phyloP scores from a whole-genome alignment of 2,797 vertebrate species.

The Artibeus jamaicensis region DNA sequence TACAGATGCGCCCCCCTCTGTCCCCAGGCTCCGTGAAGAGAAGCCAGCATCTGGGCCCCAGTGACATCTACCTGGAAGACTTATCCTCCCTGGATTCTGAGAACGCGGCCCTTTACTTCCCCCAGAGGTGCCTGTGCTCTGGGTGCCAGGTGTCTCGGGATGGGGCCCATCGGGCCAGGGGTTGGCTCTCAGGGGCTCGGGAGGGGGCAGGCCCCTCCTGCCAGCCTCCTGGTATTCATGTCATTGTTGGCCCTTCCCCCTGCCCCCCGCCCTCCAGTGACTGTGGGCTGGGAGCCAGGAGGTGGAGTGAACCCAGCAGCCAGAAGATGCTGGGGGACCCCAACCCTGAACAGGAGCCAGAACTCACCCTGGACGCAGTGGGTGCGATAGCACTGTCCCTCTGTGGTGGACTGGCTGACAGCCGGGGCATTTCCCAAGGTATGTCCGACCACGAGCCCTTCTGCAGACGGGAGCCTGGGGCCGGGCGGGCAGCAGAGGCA shows the following conservation, averaged over 20 bases:
- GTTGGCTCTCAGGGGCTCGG: background rate
- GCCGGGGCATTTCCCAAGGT: constrained; percentile 89
- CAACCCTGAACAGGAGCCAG: constrained; percentile 80
- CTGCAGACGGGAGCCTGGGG: background rate
- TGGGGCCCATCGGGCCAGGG: background rate
- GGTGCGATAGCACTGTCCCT: constrained; percentile 89
- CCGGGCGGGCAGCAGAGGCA: background rate
- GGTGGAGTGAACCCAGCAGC: constrained; percentile 72
- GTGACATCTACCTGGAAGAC: constrained; percentile 91
- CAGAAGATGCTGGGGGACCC: constrained; percentile 82
- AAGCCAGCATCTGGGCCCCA: constrained; percentile 86
- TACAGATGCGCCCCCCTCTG: background rate
- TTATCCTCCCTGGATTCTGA: constrained; percentile 86
- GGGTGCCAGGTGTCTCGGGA: background rate
- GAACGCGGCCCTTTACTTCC: constrained; percentile 89
- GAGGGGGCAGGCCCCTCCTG: background rate
- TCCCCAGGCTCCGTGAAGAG: constrained; percentile 81
- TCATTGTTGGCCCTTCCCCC: background rate
- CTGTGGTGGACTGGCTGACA: constrained; percentile 89
- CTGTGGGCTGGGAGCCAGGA: constrained; percentile 76
- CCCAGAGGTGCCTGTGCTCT: constrained; percentile 85
- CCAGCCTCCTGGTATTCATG: background rate
- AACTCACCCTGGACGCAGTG: constrained; percentile 79
- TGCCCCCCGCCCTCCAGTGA: constrained; percentile 79
- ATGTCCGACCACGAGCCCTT: constrained; percentile 40